phyloP scores from a whole-genome alignment of 1,140 invertebrate species.

The Anagrus nilaparvatae region DNA sequence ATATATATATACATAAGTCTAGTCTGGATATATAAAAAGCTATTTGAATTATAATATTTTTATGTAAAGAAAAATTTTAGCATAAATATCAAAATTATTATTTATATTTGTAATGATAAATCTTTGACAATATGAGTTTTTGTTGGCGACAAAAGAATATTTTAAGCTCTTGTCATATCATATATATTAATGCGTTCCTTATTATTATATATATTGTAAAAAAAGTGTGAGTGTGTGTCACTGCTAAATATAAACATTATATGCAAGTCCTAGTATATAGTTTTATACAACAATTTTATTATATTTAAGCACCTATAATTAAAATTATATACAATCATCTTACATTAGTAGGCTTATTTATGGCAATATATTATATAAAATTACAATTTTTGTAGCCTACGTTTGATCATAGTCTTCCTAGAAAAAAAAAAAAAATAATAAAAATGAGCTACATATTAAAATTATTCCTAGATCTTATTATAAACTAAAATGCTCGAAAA shows the following conservation, averaged over 20 bases:
- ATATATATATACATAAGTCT: conserved; percentile 11
- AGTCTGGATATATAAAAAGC: no score
- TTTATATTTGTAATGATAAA: no score
- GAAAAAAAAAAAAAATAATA: conserved; percentile 22
- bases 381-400: conserved; percentile 37
- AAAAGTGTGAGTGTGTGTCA: conserved; percentile 12
- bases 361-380: conserved; percentile 20
- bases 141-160: conserved; percentile 4
- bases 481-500: conserved; percentile 9
- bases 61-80: no score
- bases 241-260: conserved; percentile 13
- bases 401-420: conserved; percentile 44
- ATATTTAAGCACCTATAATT: conserved; percentile 15
- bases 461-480: conserved; percentile 14
- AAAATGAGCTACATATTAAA: no score
- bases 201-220: no score
- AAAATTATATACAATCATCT: conserved; percentile 18
- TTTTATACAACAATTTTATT: conserved; percentile 18
- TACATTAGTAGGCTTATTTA: conserved; percentile 15
- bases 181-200: conserved; percentile 14
- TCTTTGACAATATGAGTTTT: conserved; percentile 11
- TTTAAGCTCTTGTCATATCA: conserved; percentile 14
- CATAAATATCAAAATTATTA: no score
- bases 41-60: no score
- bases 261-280: conserved; percentile 16